Evolutionary conservation across 1,140 invertebrate species (phyloP).

Genomic region (Hylaeus volcanicus): DNA sequence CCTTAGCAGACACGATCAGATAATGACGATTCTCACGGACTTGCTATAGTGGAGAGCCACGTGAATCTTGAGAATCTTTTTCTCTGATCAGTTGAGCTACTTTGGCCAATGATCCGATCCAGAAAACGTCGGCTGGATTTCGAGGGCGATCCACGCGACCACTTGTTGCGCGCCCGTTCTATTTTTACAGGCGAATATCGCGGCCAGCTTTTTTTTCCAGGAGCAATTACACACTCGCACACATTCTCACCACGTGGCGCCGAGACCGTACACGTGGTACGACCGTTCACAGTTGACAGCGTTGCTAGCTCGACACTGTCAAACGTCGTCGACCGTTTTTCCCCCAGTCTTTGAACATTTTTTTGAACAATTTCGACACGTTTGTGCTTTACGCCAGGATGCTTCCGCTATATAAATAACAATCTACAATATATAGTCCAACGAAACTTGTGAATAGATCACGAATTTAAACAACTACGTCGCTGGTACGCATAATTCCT

Average conservation of each 20-base stretch:
- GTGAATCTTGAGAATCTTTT: background rate
- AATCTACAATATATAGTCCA: no score
- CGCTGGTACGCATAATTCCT: no score
- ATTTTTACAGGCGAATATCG: conserved; percentile 54
- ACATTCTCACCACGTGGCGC: conserved; percentile 60
- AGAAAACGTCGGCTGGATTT: background rate
- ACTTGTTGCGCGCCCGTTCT: conserved; percentile 56
- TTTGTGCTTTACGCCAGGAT: no score
- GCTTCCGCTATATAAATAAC: no score
- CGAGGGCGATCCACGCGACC: conserved; percentile 44
- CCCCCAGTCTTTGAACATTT: background rate
- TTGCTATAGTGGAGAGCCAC: conserved; percentile 2
- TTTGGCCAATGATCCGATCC: background rate
- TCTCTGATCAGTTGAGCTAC: no score
- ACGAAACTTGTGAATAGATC: no score
- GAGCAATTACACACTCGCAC: conserved; percentile 19
- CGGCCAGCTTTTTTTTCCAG: conserved; percentile 31
- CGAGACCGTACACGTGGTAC: conserved; percentile 57
- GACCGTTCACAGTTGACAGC: conserved; percentile 33
- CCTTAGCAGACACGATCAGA: conserved; percentile 58
- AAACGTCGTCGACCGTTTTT: background rate
- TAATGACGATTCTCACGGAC: conserved; percentile 65
- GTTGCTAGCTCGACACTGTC: background rate
- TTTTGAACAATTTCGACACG: no score
- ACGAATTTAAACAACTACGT: no score